Evolutionary conservation across 1,140 invertebrate genomes (phyloP), one percentile per base, ranked within the genome.

Genomic region (Trichogramma pretiosum): DNA sequence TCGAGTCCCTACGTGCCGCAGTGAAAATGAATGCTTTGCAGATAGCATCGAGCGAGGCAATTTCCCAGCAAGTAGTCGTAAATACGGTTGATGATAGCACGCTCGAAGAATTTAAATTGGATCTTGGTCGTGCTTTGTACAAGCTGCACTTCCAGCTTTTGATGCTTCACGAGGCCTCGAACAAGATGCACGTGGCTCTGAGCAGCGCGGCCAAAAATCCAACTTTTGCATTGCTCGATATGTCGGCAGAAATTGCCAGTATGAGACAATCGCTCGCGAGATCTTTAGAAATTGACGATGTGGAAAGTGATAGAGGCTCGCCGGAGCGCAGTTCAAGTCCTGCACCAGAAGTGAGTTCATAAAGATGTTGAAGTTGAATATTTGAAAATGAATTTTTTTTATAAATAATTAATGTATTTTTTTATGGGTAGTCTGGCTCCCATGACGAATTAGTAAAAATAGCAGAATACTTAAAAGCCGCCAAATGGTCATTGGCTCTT

Each of bases 101-200:
- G 10, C 58, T 76, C 16, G 79, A 82, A 46, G 79, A 86, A 53
- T 78, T 80, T 56, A 62, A 82, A 1, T 55, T 84, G 9, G 87
- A 92, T 50, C 65, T 94, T 21, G 91, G 89, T 14, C 79, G 85
- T 56, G 79, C 84, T 37, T 72, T 96, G 9, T 95, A 96, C 67
- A 93, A 93, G 62, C 74, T 98, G 3, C 89, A 95, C 62, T 95
- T 98, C 60, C 94, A 98, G 64, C 73, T 97, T 11, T 70, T 96
- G 9, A 67, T 96, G 18, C 72, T 98, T 3, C 80, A 94, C 37
- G 93, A 98, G 70, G 87, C 88, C 14, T 91, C 89, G 55, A 85
- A 88, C 59, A 96, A 96, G 72, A 85, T 97, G 77, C 75, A 93
- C 41, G 66, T 72, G 1, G 73, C 79, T 0, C 66, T 87, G n/a